Evolutionary conservation across 1,140 invertebrate genomes (phyloP).

Genomic region (Ips typographus): DNA sequence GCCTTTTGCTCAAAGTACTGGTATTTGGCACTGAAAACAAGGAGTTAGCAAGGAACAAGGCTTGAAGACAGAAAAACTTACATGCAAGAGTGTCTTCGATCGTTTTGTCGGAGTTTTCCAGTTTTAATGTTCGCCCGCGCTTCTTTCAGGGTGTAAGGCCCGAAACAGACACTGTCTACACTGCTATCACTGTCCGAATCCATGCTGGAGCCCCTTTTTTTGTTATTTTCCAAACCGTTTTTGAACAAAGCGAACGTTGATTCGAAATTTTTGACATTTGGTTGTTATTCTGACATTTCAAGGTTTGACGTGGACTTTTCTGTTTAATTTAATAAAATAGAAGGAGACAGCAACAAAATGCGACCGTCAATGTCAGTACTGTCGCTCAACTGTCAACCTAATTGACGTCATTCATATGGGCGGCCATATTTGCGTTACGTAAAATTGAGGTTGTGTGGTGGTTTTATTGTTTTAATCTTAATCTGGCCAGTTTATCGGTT

Average conservation of each 20-base stretch:
- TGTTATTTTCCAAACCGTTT: not conserved
- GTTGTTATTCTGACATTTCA: too few species aligned
- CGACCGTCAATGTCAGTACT: too few species aligned
- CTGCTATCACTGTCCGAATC: not conserved
- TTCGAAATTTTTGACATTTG: too few species aligned
- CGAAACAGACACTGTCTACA: not conserved
- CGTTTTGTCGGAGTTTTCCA: not conserved
- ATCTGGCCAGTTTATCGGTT: not conserved
- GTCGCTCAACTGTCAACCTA: too few species aligned
- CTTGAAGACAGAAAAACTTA: not conserved
- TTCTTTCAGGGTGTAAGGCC: slow-evolving; percentile 7
- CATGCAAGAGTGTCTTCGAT: not conserved
- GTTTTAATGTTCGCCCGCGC: not conserved
- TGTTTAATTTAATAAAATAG: too few species aligned
- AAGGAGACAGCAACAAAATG: too few species aligned
- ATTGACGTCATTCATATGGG: too few species aligned
- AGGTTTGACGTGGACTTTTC: too few species aligned
- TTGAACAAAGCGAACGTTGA: too few species aligned
- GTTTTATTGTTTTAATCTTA: not conserved
- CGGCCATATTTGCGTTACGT: not conserved
- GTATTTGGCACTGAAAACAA: not conserved
- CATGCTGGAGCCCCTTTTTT: not conserved
- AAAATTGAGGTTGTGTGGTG: slow-evolving; percentile 9
- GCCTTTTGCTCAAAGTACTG: not conserved
- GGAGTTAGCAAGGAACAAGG: not conserved